Base-by-base conservation (phyloP, 2,888 invertebrate species). In the Andricus curvator region DNA sequence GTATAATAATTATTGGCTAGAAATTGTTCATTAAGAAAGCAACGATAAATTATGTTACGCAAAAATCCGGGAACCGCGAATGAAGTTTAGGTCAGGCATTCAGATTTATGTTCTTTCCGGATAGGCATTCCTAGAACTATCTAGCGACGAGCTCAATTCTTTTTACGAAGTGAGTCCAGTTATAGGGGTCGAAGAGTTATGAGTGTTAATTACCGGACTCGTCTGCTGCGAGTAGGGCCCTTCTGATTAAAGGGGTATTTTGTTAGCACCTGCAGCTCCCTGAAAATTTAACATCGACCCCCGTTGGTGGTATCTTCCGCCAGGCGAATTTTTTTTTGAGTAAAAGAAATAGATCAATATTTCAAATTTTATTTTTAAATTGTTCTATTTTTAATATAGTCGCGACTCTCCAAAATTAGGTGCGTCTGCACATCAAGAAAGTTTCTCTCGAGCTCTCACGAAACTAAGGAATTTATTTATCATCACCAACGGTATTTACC, bases 201-300 rank as follows among this genome's bases (percentile, higher is more conserved):
- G 88, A 88, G 86, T 86, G 88, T 88, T 90, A 90, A 90, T 90
- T 89, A 88, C 89, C 86, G 88, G 88, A 37, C 88, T 86, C 83
- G 86, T 82, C 83, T 85, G 80, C 77, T 79, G 80, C 70, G 78
- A 78, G 80, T 78, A 80, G 85, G 85, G 85, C 85, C 85, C 85
- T 83, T 83, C 86, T 86, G 88, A 88, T 89, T 89, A 87, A 87
- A 86, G 86, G 86, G 85, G 85, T 85, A 89, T 88, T 87, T 88
- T 84, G 87, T 88, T 88, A 84, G 87, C 88, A 90, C 89, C 89
- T 89, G 88, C 88, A 81, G 83, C 83, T 82, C 77, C 82, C 78
- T 81, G 78, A 85, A 86, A 87, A 83, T 84, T 79, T 81, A 78
- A 78, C 81, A 82, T 81, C 64, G 62, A 20, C 56, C 60, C 41